Evolutionary conservation across 2,888 invertebrate species (phyloP).

Genomic region (Achlya flavicornis): DNA sequence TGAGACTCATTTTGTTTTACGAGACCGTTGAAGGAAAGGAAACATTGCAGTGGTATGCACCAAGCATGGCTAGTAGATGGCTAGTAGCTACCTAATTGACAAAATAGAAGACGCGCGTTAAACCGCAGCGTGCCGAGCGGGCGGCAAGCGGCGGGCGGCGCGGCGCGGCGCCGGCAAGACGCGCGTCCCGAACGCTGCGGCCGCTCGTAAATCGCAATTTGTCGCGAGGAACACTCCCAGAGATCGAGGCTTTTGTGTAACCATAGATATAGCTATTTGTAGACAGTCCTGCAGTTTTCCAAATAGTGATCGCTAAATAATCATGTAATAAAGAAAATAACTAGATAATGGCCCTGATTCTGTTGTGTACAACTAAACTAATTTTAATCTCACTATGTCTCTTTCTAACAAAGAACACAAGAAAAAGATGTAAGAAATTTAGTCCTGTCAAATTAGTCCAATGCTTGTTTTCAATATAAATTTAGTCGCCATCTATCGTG

Average conservation of each 20-base stretch:
- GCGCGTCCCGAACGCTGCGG: constrained; percentile 35
- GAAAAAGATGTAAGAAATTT: too few relatives aligned
- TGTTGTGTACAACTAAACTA: too few relatives aligned
- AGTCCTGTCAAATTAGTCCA: too few relatives aligned
- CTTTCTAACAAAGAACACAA: too few relatives aligned
- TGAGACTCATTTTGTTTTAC: too few relatives aligned
- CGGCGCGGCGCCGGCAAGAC: constrained; percentile 34
- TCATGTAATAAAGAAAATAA: too few relatives aligned
- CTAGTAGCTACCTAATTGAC: background rate
- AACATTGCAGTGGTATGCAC: background rate
- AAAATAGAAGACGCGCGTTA: constrained; percentile 4
- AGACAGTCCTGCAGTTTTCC: background rate
- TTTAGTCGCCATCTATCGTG: too few relatives aligned
- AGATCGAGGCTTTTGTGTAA: constrained; percentile 27
- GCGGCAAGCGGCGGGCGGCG: constrained; percentile 22
- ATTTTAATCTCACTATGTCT: too few relatives aligned
- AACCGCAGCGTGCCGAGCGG: constrained; percentile 25
- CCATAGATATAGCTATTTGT: background rate
- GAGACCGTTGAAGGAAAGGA: background rate
- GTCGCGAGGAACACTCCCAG: constrained; percentile 43
- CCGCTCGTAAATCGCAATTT: constrained; percentile 51
- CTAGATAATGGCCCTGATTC: too few relatives aligned
- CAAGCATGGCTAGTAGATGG: background rate
- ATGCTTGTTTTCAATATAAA: too few relatives aligned
- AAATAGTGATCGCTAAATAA: too few relatives aligned